Evolutionary conservation across 2,113 vertebrate species (phyloP).

Genomic region (Girardinichthys multiradiatus): DNA sequence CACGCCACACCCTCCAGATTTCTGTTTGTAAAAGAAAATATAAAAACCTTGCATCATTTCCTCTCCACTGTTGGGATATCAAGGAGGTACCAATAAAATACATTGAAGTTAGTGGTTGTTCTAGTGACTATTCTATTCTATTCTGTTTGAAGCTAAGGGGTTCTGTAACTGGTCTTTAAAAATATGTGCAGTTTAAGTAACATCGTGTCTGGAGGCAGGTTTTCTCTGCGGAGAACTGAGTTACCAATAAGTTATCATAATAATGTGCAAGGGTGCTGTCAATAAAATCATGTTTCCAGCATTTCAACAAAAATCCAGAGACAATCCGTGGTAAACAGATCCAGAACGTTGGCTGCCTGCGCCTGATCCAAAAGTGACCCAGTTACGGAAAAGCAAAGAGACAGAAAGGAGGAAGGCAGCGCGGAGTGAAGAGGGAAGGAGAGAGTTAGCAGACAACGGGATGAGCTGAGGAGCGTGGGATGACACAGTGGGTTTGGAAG

Average conservation of each 20-base stretch:
- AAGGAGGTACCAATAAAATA: no score
- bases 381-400: neutral
- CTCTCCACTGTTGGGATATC: no score
- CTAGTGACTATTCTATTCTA: no score
- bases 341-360: neutral
- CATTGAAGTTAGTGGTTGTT: no score
- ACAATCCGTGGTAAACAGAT: neutral
- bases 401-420: neutral
- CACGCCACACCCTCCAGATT: no score
- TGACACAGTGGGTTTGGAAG: conserved; percentile 3
- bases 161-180: no score
- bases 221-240: neutral
- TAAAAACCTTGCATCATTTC: no score
- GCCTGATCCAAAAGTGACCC: neutral
- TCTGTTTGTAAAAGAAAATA: no score
- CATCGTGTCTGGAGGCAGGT: no score
- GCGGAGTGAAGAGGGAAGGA: neutral
- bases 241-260: neutral
- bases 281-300: neutral
- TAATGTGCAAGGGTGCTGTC: neutral
- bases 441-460: neutral
- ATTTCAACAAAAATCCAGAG: neutral
- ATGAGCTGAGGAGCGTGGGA: conserved; percentile 36
- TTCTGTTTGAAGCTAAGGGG: no score
- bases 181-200: no score